Percentiles rank a stretch among this genome's conserved stretches.
Conservation (phyloP, 2,113 vertebrate species). For the Cygnus atratus region DNA sequence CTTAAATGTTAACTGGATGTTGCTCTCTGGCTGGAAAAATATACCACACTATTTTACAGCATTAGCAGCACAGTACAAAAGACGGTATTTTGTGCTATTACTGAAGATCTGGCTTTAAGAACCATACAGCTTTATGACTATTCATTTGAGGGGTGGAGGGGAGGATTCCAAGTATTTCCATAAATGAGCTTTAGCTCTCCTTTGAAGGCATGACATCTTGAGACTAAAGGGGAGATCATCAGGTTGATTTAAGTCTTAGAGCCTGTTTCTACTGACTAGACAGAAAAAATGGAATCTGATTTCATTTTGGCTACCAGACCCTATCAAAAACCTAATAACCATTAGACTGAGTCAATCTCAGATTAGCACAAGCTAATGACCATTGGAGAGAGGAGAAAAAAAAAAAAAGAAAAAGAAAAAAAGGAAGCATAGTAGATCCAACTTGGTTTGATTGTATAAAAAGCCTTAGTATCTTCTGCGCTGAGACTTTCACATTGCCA, state of each 20-base stretch:
- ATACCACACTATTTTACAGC: not conserved
- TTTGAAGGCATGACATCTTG: not conserved
- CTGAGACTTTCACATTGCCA: not conserved
- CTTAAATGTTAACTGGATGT: conserved; percentile 50
- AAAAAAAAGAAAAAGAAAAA: not conserved
- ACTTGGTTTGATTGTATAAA: not conserved
- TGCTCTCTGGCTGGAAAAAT: conserved; percentile 37
- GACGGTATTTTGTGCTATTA: not conserved
- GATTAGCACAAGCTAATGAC: not conserved
- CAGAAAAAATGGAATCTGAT: conserved; percentile 17
- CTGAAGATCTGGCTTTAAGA: conserved; percentile 4
- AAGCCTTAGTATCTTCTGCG: not conserved
- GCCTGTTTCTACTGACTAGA: not conserved
- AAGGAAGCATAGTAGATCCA: not conserved
- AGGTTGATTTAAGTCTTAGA: conserved; percentile 1
- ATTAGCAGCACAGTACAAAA: not conserved
- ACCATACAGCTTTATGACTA: conserved; percentile 5
- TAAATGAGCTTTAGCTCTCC: conserved; percentile 19
- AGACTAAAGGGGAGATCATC: not conserved
- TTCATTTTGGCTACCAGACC: not conserved
- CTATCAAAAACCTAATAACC: not conserved
- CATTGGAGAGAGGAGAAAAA: not conserved
- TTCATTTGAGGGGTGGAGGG: not conserved
- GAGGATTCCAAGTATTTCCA: not conserved
- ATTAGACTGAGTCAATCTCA: not conserved